Evolutionary conservation across 2,113 vertebrate species (phyloP).

Genomic region (Cricetomys ansorgei): DNA sequence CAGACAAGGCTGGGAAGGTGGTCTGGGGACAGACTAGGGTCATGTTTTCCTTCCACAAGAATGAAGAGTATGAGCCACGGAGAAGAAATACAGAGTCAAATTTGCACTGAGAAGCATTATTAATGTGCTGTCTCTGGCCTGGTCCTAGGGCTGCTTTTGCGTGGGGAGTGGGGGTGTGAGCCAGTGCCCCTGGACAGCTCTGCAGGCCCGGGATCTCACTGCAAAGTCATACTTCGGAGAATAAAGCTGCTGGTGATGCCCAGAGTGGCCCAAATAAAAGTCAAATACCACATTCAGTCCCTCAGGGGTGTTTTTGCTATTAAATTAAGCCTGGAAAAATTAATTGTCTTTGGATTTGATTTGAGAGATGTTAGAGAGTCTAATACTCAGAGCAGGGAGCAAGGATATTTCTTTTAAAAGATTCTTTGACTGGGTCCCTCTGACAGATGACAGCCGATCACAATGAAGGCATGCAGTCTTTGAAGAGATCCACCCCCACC

Average conservation of each 20-base stretch:
- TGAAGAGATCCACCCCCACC: slow-evolving; percentile 41
- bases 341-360: slow-evolving; percentile 79
- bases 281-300: slow-evolving; percentile 74
- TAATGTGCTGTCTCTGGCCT: slow-evolving; percentile 77
- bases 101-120: slow-evolving; percentile 67
- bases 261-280: slow-evolving; percentile 72
- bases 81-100: slow-evolving; percentile 62
- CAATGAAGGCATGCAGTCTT: slow-evolving; percentile 72
- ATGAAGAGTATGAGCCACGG: slow-evolving; percentile 12
- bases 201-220: not conserved
- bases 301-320: slow-evolving; percentile 78
- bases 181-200: slow-evolving; percentile 64
- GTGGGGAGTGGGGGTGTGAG: not conserved
- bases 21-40: slow-evolving; percentile 71
- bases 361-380: slow-evolving; percentile 77
- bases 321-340: slow-evolving; percentile 83
- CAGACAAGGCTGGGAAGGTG: slow-evolving; percentile 68
- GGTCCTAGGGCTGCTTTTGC: not conserved
- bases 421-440: slow-evolving; percentile 69
- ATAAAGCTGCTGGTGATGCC: slow-evolving; percentile 69
- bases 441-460: slow-evolving; percentile 67
- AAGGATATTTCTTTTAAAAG: slow-evolving; percentile 71
- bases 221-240: slow-evolving; percentile 77
- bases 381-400: slow-evolving; percentile 46
- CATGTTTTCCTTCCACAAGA: slow-evolving; percentile 63